Percentiles rank a stretch among this genome's conserved stretches.
Conservation (phyloP, 2,888 invertebrate genomes). For the Epistrophe grossulariae region DNA sequence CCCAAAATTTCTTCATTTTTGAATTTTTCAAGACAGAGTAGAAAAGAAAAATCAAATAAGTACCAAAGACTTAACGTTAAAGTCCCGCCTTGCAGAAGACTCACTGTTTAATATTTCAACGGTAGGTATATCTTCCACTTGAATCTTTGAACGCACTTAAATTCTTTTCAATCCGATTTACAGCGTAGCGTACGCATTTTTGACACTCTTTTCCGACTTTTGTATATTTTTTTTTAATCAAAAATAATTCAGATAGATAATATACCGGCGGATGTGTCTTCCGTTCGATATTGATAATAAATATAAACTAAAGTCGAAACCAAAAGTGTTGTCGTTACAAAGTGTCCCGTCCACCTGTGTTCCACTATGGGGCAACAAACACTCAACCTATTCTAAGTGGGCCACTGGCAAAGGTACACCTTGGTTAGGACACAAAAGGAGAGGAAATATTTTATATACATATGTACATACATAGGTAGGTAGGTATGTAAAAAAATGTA, state of each 20-base stretch:
- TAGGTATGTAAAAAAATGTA: background rate
- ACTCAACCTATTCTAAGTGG: constrained; percentile 75
- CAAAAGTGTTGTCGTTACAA: constrained; percentile 72
- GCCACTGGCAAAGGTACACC: constrained; percentile 68
- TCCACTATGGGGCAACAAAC: constrained; percentile 69
- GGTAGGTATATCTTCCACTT: background rate
- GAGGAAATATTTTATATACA: constrained; percentile 36
- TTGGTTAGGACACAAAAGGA: constrained; percentile 60
- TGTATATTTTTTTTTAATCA: background rate
- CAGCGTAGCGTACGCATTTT: background rate
- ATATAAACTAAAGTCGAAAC: constrained; percentile 82
- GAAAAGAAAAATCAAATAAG: background rate
- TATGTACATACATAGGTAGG: background rate
- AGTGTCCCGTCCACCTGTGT: constrained; percentile 73
- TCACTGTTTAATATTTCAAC: background rate
- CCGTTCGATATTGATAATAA: constrained; percentile 84
- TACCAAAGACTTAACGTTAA: too few relatives aligned
- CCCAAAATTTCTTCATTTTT: too few relatives aligned
- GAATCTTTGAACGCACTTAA: background rate
- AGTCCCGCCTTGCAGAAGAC: background rate
- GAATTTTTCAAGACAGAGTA: background rate
- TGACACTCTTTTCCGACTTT: background rate
- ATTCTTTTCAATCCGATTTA: background rate
- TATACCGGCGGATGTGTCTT: constrained; percentile 70
- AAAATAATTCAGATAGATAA: constrained; percentile 1